Base-by-base conservation (phyloP, 2,113 vertebrate genomes). In the Festucalex cinctus region DNA sequence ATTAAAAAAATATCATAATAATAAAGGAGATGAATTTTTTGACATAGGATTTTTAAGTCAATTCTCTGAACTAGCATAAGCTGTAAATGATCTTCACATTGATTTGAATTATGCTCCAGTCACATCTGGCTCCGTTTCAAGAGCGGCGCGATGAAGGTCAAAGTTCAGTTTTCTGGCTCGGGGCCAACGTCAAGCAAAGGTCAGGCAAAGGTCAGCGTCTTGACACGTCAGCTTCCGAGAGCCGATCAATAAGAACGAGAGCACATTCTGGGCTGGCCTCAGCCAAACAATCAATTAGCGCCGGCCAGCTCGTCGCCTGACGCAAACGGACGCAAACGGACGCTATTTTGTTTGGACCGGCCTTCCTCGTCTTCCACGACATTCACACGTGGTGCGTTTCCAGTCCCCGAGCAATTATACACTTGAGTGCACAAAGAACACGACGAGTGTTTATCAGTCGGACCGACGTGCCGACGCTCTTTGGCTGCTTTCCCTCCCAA, bases 131-230 rank as follows among this genome's bases (percentile, higher is more conserved):
- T 62, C 60, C 60, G 13, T 43, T 62, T 41, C 39, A 3, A 24
- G 60, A 41, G 10, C 20, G 17, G n/a, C 59, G n/a, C 14, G 37
- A 43, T 74, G 36, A 41, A 73, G 92, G 91, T 89, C 82, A 90
- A 88, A 93, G 92, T 90, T 89, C 89, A 86, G 71, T 81, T 85
- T 79, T 89, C 89, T 89, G 87, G 92, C 79, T 88, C 90, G 85
- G 88, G 92, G 92, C 91, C 92, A 95, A 93, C 94, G 93, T 92
- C 94, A 95, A 93, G 93, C 91, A n/a, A n/a, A n/a, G n/a, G n/a
- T n/a, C n/a, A n/a, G 90, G 90, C 86, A 89, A 90, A 92, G 91
- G 86, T 88, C 80, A 90, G 75, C 81, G 93, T 91, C 90, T 43
- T 61, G 64, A 91, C 86, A 92, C 87, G 86, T 87, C 89, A 88